Conservation (phyloP, 2,113 vertebrate species). For the Polypterus senegalus region DNA sequence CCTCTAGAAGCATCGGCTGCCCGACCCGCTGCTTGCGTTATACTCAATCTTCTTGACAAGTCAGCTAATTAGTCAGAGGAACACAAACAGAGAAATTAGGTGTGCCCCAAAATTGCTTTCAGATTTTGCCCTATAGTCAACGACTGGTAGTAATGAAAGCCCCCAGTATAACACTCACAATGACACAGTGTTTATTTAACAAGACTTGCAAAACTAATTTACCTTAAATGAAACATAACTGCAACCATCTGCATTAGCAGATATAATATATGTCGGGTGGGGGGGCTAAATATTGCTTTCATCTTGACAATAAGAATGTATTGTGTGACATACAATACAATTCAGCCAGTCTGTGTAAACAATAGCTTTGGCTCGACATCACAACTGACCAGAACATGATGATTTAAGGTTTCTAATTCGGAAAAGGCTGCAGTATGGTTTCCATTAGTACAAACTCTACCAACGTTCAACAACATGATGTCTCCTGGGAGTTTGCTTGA, state of each 20-base stretch:
- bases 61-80: conserved; percentile 57
- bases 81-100: conserved; percentile 61
- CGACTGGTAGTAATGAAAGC: conserved; percentile 46
- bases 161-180: conserved; percentile 19
- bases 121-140: conserved; percentile 58
- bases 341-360: conserved; percentile 12
- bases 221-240: conserved; percentile 59
- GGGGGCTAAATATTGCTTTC: conserved; percentile 42
- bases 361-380: conserved; percentile 7
- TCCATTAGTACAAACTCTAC: conserved; percentile 1
- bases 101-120: conserved; percentile 59
- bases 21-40: conserved; percentile 44
- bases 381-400: not conserved
- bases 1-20: conserved; percentile 37
- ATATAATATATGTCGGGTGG: conserved; percentile 35
- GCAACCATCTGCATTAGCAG: conserved; percentile 47
- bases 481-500: not conserved
- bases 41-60: conserved; percentile 64
- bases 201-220: conserved; percentile 52
- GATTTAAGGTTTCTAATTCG: conserved; percentile 1
- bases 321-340: conserved; percentile 33
- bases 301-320: conserved; percentile 34
- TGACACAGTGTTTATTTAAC: conserved; percentile 51
- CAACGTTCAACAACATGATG: not conserved
- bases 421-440: conserved; percentile 1